Conservation (phyloP, 1,140 invertebrate species). For the Lamellibrachia luymesi region DNA sequence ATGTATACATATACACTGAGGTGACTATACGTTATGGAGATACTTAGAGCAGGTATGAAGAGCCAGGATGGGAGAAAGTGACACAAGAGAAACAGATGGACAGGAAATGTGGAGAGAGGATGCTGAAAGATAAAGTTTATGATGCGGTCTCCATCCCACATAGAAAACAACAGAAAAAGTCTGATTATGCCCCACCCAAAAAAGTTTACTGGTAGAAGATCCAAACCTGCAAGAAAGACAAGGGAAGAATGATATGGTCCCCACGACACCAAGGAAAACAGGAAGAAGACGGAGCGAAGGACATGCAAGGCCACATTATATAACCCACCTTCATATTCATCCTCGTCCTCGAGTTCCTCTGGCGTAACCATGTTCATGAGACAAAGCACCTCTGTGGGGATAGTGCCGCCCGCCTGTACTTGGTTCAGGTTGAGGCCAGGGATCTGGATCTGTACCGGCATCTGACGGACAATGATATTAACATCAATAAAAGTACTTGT, state of each 20-base stretch:
- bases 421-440: constrained; percentile 25
- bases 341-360: constrained; percentile 95
- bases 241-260: background rate
- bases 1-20: background rate
- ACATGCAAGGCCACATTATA: background rate
- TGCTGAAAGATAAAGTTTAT: background rate
- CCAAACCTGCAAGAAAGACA: no score
- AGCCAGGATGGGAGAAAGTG: background rate
- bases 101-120: background rate
- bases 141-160: no score
- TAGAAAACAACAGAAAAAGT: background rate
- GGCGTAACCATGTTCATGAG: constrained; percentile 98
- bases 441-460: constrained; percentile 27
- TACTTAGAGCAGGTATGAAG: no score
- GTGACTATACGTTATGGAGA: background rate
- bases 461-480: background rate
- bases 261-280: no score
- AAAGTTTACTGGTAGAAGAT: no score
- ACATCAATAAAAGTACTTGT: no score
- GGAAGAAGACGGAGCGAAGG: no score
- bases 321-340: constrained; percentile 82
- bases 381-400: constrained; percentile 77
- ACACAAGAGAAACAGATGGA: background rate
- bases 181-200: no score
- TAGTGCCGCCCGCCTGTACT: constrained; percentile 15